Evolutionary conservation across 2,113 vertebrate species (phyloP).

Genomic region (Rhodinocichla rosea): DNA sequence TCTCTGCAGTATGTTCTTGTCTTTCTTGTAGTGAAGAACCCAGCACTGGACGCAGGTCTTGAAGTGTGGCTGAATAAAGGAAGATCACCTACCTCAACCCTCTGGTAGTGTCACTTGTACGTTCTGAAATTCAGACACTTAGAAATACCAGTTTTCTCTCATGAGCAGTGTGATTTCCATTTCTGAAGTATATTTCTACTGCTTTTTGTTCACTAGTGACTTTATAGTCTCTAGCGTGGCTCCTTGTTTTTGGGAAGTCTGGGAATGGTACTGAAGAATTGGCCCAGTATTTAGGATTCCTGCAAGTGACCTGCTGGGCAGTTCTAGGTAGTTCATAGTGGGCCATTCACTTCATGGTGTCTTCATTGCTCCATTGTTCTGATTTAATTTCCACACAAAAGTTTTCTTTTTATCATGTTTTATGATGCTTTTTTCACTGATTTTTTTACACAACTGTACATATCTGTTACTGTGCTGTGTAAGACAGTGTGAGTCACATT

Average conservation of each 20-base stretch:
- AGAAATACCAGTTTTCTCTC: not conserved
- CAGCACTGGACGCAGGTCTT: not conserved
- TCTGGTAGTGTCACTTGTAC: not conserved
- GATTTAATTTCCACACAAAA: not conserved
- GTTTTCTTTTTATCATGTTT: not conserved
- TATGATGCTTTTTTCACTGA: accelerated
- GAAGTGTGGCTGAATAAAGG: not conserved
- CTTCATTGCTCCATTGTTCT: not conserved
- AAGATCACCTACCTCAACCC: not conserved
- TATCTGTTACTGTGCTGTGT: not conserved
- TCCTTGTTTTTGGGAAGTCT: not conserved
- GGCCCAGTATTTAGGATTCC: not conserved
- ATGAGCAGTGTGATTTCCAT: not conserved
- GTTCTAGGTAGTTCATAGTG: not conserved
- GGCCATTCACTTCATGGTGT: not conserved
- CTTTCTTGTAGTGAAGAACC: not conserved
- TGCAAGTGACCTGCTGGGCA: not conserved
- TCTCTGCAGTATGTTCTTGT: not conserved
- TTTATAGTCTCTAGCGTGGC: not conserved
- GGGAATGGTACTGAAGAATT: not conserved
- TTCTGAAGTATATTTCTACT: not conserved
- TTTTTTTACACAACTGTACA: not conserved
- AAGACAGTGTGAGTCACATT: not conserved
- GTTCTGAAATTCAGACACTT: not conserved
- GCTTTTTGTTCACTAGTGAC: not conserved